Evolutionary conservation across 2,797 vertebrate species (phyloP).

Genomic region (Crossoptilon crossoptilon): DNA sequence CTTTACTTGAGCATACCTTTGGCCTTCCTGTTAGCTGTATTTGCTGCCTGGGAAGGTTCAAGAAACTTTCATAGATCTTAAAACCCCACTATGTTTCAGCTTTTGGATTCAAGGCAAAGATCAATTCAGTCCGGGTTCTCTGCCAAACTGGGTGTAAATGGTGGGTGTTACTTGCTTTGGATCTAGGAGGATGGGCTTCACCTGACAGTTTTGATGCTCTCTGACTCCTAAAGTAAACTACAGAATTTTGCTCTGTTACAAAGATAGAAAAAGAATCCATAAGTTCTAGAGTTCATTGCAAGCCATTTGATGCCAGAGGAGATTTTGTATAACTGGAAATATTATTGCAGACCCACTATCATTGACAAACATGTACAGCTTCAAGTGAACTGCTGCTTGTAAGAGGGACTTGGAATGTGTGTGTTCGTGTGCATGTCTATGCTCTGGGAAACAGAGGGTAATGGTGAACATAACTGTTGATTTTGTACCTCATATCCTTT

Average conservation of each 20-base stretch:
- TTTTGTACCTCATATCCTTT: not conserved
- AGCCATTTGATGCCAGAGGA: not conserved
- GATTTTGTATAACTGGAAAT: not conserved
- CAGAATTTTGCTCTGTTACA: not conserved
- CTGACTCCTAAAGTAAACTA: not conserved
- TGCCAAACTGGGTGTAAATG: not conserved
- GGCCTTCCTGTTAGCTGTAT: not conserved
- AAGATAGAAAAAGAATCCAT: not conserved
- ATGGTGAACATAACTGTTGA: not conserved
- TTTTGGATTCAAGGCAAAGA: not conserved
- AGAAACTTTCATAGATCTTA: not conserved
- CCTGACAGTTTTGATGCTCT: not conserved
- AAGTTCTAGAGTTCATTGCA: not conserved
- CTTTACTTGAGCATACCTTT: not conserved
- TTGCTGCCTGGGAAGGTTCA: not conserved
- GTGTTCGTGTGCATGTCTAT: not conserved
- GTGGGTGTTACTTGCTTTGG: not conserved
- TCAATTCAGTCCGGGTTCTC: not conserved
- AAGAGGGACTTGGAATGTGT: not conserved
- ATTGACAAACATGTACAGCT: not conserved
- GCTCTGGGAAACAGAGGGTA: not conserved
- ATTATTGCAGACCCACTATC: not conserved
- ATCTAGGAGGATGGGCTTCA: not conserved
- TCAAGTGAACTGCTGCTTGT: not conserved
- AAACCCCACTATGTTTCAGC: not conserved